Evolutionary conservation across 2,888 invertebrate species (phyloP), one percentile per base, ranked within the genome.

Genomic region (Smittia sp.): DNA sequence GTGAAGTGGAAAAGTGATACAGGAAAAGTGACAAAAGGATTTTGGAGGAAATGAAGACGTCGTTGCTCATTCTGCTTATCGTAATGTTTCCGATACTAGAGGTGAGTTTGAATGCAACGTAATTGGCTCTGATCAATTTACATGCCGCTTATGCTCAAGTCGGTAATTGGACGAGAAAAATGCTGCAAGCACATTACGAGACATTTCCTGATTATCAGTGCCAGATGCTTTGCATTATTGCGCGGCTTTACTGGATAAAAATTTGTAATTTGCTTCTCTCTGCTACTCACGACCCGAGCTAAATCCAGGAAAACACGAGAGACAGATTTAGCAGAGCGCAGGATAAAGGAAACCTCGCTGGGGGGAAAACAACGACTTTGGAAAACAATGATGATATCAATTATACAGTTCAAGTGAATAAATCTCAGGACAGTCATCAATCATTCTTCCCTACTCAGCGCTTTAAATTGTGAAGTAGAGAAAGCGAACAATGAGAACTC

Each of bases 391-490:
- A 72, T 72, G 72, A 54, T 72, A 72, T 72, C 72, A 72, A 72
- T 72, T 72, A 72, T 72, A 58, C 72, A 72, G 72, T 62, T 72
- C 72, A 72, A 72, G 72, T 72, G 72, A 72, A 72, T 72, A 62
- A 72, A 62, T 72, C 69, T 72, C 52, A n/a, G 54, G 58, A 72
- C 62, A 62, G 62, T 72, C 69, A 69, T 69, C 72, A 72, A 72
- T 72, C 72, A 72, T 58, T 58, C 20, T 58, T 58, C 22, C 22
- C 58, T 7, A 2, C 58, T 22, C 18, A 58, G 18, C 9, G 22
- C 22, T 58, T 58, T 18, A 22, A 58, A 20, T 22, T 13, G 58
- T 22, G 22, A 38, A n/a, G n/a, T n/a, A n/a, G 13, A 39, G 7
- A 13, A 39, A 39, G 7, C 15, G 18, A 58, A 24, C 20, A 58